Conservation (phyloP, 1,140 invertebrate species). For the Neelides sp. region DNA sequence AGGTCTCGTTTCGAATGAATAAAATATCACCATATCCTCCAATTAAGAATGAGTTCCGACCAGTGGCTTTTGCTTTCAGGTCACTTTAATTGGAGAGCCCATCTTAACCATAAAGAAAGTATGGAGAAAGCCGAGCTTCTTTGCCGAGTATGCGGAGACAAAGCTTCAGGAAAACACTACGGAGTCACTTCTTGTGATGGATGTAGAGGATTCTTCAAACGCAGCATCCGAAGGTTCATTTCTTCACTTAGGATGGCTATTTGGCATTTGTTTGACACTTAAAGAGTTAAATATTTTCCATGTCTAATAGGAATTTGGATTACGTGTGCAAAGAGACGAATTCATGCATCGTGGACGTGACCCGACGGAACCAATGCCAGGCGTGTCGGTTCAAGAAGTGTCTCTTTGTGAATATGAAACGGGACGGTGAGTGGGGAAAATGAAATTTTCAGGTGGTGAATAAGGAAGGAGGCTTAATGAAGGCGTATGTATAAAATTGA, state of each 20-base stretch:
- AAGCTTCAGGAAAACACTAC: slow-evolving; percentile 84
- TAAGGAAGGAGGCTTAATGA: too few relatives aligned
- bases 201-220: slow-evolving; percentile 83
- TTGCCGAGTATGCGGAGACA: too few relatives aligned
- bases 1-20: too few relatives aligned
- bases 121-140: too few relatives aligned
- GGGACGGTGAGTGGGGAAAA: slow-evolving; percentile 73
- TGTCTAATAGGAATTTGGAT: slow-evolving; percentile 58
- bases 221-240: slow-evolving; percentile 63
- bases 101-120: too few relatives aligned
- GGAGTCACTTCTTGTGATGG: slow-evolving; percentile 81
- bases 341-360: slow-evolving; percentile 78
- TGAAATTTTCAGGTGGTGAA: too few relatives aligned
- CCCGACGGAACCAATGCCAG: slow-evolving; percentile 84
- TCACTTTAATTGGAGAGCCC: too few relatives aligned
- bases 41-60: too few relatives aligned
- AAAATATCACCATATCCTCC: too few relatives aligned
- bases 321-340: slow-evolving; percentile 87
- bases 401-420: slow-evolving; percentile 85
- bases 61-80: too few relatives aligned
- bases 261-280: neutral
- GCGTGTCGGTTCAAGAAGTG: slow-evolving; percentile 87
- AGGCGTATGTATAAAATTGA: too few relatives aligned
- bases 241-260: neutral
- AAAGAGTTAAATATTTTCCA: slow-evolving; percentile 11